Evolutionary conservation across 2,797 vertebrate species (phyloP).

Genomic region (Sebastes trivittatus): DNA sequence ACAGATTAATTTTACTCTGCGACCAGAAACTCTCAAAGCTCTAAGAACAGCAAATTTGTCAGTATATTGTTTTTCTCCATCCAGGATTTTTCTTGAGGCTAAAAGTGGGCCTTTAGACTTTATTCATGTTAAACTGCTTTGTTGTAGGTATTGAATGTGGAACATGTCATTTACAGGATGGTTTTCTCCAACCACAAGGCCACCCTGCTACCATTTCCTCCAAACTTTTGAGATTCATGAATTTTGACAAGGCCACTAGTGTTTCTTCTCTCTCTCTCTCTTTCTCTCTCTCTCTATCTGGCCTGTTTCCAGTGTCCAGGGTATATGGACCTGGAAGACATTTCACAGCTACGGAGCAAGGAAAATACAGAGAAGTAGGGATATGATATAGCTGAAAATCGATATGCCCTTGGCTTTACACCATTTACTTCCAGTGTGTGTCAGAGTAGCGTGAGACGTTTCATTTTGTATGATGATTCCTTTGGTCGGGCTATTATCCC

Average conservation of each 20-base stretch:
- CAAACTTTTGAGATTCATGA: constrained; percentile 54
- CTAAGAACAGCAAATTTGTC: neutral
- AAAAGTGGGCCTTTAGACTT: neutral
- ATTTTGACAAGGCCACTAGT: constrained; percentile 66
- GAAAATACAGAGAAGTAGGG: constrained; percentile 41
- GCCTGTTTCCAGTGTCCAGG: constrained; percentile 58
- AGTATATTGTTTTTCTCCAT: neutral
- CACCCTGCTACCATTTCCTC: neutral
- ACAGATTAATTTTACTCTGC: neutral
- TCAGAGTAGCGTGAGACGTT: constrained; percentile 52
- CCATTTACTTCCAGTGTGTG: constrained; percentile 57
- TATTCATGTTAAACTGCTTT: neutral
- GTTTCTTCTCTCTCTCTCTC: constrained; percentile 29
- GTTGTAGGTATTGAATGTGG: neutral
- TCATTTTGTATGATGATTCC: constrained; percentile 54
- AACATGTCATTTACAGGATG: neutral
- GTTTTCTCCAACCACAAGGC: constrained; percentile 2
- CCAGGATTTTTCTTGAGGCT: neutral
- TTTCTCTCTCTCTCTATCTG: constrained; percentile 31
- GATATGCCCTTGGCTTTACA: constrained; percentile 63
- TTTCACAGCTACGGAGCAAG: constrained; percentile 52
- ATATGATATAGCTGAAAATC: constrained; percentile 60
- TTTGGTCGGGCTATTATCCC: constrained; percentile 48
- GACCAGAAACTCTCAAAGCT: neutral
- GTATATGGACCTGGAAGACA: constrained; percentile 46